phyloP scores from a whole-genome alignment of 2,113 vertebrate species.

The Dissostichus mawsoni region DNA sequence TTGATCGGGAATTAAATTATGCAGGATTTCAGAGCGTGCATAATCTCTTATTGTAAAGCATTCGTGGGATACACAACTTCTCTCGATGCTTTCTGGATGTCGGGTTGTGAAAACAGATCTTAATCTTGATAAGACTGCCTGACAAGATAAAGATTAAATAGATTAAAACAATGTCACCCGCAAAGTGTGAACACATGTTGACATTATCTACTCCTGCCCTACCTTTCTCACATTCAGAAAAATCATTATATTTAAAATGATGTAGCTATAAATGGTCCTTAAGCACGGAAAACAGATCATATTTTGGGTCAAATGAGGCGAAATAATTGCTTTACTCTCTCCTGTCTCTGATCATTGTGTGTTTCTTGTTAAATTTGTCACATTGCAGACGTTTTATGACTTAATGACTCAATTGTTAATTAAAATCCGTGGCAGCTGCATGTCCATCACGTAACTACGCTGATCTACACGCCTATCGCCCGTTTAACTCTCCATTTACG shows the following conservation, averaged over 20 bases:
- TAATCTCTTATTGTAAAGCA: neutral
- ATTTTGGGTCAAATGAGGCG: neutral
- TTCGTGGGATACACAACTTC: too few relatives aligned
- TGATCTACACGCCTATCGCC: slow-evolving; percentile 16
- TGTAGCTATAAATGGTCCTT: too few relatives aligned
- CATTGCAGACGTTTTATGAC: neutral
- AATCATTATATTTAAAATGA: too few relatives aligned
- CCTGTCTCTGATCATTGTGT: neutral
- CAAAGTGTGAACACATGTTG: too few relatives aligned
- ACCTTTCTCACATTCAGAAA: too few relatives aligned
- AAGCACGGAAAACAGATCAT: neutral
- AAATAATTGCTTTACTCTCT: neutral
- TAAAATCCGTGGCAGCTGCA: neutral
- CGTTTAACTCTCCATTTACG: slow-evolving; percentile 32
- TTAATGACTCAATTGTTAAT: neutral
- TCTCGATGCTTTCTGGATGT: too few relatives aligned
- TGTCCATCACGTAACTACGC: slow-evolving; percentile 6
- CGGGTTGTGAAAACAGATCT: too few relatives aligned
- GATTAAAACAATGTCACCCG: too few relatives aligned
- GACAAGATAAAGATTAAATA: too few relatives aligned
- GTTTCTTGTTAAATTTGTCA: neutral
- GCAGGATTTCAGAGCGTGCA: neutral
- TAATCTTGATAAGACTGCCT: too few relatives aligned
- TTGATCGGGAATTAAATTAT: neutral
- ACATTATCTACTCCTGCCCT: too few relatives aligned